Percentiles rank a stretch among this genome's conserved stretches.
phyloP scores from a whole-genome alignment of 2,113 vertebrate genomes.

The Aspidoscelis tigris region DNA sequence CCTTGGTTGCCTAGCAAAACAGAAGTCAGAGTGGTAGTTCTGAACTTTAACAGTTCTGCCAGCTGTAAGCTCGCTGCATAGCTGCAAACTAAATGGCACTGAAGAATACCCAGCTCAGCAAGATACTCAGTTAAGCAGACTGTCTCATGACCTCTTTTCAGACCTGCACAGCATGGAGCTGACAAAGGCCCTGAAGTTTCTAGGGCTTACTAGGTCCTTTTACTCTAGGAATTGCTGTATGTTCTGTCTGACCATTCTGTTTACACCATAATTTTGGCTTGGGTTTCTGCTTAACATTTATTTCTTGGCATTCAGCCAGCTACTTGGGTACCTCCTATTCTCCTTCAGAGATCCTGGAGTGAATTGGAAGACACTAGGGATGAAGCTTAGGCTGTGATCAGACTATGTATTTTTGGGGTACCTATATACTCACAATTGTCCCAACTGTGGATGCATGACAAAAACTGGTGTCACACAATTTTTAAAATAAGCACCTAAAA shows the following conservation, averaged over 20 bases:
- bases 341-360: neutral
- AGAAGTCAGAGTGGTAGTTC: neutral
- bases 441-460: too few relatives aligned
- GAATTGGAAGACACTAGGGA: conserved; percentile 8
- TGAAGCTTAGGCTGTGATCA: neutral
- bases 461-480: too few relatives aligned
- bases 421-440: too few relatives aligned
- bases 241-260: neutral
- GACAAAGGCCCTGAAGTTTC: conserved; percentile 52
- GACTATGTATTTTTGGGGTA: too few relatives aligned
- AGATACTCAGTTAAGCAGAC: neutral
- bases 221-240: rapidly evolving
- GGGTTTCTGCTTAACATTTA: too few relatives aligned
- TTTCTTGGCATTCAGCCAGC: too few relatives aligned
- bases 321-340: too few relatives aligned
- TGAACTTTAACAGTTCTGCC: neutral
- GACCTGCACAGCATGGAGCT: conserved; percentile 6
- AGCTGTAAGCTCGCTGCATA: neutral
- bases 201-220: conserved; percentile 2
- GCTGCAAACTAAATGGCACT: neutral
- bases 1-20: neutral
- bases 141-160: neutral
- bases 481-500: too few relatives aligned
- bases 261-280: too few relatives aligned
- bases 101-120: conserved; percentile 64